A percentile compares a stretch with the other conserved stretches of the same genome.
phyloP scores from a whole-genome alignment of 2,888 invertebrate genomes.

The Thalpophila matura region DNA sequence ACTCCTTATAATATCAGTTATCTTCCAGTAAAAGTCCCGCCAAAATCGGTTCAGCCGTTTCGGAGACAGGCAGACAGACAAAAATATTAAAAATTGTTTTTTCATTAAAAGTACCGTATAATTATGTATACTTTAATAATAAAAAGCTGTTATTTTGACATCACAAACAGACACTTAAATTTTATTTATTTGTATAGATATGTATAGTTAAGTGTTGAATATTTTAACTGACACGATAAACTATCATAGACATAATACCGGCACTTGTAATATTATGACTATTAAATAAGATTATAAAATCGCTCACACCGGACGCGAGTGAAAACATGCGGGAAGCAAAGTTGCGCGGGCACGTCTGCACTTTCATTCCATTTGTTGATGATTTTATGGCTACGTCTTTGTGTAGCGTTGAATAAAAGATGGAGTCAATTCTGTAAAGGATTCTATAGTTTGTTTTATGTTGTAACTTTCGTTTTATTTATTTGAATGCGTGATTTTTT shows the following conservation, averaged over 20 bases:
- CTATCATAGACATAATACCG: conserved; percentile 18
- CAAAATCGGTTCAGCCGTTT: too few relatives aligned
- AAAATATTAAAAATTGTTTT: too few relatives aligned
- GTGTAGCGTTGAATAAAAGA: conserved; percentile 15
- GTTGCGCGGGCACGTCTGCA: conserved; percentile 27
- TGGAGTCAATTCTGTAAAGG: not conserved
- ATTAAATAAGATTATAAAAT: conserved; percentile 36
- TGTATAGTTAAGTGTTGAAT: conserved; percentile 20
- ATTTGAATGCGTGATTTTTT: not conserved
- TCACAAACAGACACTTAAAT: too few relatives aligned
- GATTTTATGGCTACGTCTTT: not conserved
- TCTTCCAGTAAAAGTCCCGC: too few relatives aligned
- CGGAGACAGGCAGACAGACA: too few relatives aligned
- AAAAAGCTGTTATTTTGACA: too few relatives aligned
- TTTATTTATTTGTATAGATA: too few relatives aligned
- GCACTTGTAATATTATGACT: conserved; percentile 17
- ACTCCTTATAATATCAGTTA: too few relatives aligned
- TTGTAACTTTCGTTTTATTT: not conserved
- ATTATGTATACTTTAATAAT: too few relatives aligned
- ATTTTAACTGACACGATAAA: conserved; percentile 3
- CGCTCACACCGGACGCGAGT: conserved; percentile 23
- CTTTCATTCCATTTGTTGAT: conserved; percentile 29
- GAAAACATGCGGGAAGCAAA: conserved; percentile 45
- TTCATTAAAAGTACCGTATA: too few relatives aligned
- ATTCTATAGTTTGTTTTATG: not conserved